phyloP scores from a whole-genome alignment of 2,797 vertebrate species.

The Nasua narica region DNA sequence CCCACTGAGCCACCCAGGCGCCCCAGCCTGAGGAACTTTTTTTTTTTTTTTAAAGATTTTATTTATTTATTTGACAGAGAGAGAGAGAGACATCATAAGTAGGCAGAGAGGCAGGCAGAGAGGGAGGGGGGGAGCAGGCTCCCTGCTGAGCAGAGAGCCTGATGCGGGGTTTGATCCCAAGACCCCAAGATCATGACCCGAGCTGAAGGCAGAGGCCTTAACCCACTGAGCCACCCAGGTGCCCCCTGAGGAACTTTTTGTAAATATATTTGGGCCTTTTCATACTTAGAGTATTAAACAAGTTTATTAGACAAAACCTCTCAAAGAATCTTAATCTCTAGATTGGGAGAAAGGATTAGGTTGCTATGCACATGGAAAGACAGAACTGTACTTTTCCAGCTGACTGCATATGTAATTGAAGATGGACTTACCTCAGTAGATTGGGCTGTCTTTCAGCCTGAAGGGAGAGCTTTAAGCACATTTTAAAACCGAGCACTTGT shows the following conservation, averaged over 20 bases:
- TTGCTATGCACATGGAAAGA: neutral
- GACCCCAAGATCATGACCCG: neutral
- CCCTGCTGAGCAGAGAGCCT: too few relatives aligned
- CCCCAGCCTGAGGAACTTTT: too few relatives aligned
- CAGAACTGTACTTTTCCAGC: neutral
- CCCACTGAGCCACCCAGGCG: neutral
- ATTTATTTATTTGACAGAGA: neutral
- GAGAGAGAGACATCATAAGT: too few relatives aligned
- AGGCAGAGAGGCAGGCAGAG: too few relatives aligned
- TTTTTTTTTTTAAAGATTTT: neutral
- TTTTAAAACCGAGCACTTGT: slow-evolving; percentile 45
- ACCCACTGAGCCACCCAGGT: neutral
- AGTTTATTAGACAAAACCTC: slow-evolving; percentile 1
- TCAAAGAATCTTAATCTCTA: slow-evolving; percentile 9
- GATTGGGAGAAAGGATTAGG: slow-evolving; percentile 3
- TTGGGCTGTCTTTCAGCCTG: neutral
- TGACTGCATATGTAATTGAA: neutral
- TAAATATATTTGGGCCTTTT: slow-evolving; percentile 20
- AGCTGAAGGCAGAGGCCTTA: neutral
- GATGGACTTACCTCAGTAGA: neutral
- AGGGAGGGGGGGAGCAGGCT: too few relatives aligned
- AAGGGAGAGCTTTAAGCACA: neutral
- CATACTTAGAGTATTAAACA: slow-evolving; percentile 43
- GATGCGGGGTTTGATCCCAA: neutral
- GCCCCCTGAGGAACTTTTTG: neutral